Conservation (phyloP, 2,113 vertebrate species). For the Channa maculata region DNA sequence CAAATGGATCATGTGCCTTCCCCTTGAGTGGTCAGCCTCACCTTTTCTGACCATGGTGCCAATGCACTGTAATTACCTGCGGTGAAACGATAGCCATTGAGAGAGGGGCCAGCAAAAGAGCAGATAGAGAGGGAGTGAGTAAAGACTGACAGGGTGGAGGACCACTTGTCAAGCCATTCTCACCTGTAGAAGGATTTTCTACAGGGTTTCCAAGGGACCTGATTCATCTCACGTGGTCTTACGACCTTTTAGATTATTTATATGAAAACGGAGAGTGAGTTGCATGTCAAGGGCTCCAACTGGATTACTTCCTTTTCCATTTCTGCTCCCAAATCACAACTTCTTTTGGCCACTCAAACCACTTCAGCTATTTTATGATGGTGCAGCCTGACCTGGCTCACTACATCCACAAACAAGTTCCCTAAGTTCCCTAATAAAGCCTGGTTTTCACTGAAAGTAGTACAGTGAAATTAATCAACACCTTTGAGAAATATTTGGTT, state of each 20-base stretch:
- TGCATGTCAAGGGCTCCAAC: background rate
- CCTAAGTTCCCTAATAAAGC: background rate
- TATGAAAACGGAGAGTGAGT: background rate
- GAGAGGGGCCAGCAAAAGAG: constrained; percentile 39
- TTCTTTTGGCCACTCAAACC: constrained; percentile 5
- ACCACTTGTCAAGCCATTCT: constrained; percentile 36
- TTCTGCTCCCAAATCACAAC: background rate
- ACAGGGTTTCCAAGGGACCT: constrained; percentile 6
- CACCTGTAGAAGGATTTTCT: constrained; percentile 30
- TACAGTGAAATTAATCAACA: too few relatives aligned
- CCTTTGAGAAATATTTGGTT: too few relatives aligned
- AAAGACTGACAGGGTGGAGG: constrained; percentile 55
- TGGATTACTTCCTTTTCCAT: background rate
- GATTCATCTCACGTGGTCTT: constrained; percentile 19
- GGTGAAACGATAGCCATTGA: constrained; percentile 47
- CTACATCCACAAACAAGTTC: background rate
- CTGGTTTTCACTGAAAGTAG: too few relatives aligned
- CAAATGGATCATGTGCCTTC: constrained; percentile 78
- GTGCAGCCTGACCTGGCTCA: background rate
- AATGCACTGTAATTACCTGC: constrained; percentile 73
- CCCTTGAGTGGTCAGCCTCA: constrained; percentile 61
- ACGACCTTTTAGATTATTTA: constrained; percentile 14
- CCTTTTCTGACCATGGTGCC: constrained; percentile 53
- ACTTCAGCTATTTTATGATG: background rate
- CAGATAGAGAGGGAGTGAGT: constrained; percentile 41